Conservation (phyloP, 2,888 invertebrate species). For the Hartigia nigra region DNA sequence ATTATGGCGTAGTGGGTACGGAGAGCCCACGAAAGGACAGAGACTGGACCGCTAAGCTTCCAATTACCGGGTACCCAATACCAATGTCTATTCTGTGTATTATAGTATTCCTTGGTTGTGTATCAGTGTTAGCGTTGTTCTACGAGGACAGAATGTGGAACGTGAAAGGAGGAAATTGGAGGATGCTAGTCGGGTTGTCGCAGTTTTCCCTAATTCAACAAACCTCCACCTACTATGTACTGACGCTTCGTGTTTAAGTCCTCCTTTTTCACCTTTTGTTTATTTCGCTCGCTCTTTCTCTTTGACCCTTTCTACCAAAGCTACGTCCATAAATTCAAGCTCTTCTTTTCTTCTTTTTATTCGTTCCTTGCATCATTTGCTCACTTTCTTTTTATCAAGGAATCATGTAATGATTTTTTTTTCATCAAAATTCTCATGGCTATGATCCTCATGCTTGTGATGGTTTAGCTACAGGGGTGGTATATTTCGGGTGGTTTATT, state of each 20-base stretch:
- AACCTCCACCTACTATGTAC: constrained; percentile 27
- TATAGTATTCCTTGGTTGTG: background rate
- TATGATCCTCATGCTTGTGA: background rate
- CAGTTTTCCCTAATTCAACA: constrained; percentile 50
- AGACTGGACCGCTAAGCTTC: constrained; percentile 44
- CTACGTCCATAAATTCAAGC: constrained; percentile 17
- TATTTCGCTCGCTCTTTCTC: constrained; percentile 2
- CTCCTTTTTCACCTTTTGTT: constrained; percentile 14
- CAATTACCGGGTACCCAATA: constrained; percentile 40
- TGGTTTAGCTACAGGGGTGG: background rate
- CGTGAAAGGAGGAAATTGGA: constrained; percentile 41
- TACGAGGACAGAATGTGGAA: constrained; percentile 1
- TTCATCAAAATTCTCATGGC: background rate
- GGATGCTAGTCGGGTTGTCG: constrained; percentile 37
- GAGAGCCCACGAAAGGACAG: constrained; percentile 22
- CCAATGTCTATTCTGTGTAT: constrained; percentile 8
- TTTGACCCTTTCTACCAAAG: constrained; percentile 3
- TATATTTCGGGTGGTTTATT: background rate
- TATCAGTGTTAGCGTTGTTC: background rate
- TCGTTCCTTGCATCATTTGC: background rate
- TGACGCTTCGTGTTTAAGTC: background rate
- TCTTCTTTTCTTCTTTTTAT: constrained; percentile 6
- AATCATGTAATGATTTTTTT: background rate
- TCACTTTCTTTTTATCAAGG: background rate
- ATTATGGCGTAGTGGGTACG: constrained; percentile 35